These are phyloP conservation scores for Ctenicera cuprea DNA, from an alignment of 2,888 invertebrate genomes.

Conservation along the genomic window DNA sequence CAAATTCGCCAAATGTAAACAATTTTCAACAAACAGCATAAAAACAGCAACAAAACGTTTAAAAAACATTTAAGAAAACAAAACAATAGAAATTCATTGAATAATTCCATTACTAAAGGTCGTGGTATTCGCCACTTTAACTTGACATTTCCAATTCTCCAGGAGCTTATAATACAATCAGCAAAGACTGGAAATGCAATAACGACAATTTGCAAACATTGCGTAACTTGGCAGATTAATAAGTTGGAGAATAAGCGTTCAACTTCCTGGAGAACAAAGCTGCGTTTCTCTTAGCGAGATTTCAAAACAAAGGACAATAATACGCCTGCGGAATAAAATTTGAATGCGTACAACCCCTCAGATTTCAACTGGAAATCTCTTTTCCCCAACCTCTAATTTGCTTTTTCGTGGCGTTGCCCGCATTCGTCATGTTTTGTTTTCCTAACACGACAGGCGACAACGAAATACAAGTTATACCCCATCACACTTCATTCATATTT, in stretches of 20 bases:
- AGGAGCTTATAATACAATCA: conserved; percentile 22
- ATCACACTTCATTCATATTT: conserved; percentile 17
- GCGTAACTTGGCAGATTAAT: conserved; percentile 12
- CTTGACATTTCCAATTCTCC: conserved; percentile 12
- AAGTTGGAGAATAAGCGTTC: neutral
- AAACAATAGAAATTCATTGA: conserved; percentile 19
- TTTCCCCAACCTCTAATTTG: too few relatives aligned
- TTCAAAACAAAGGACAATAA: neutral
- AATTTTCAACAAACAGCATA: too few relatives aligned
- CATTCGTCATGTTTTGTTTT: neutral
- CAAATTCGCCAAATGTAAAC: too few relatives aligned
- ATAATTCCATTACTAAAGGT: conserved; percentile 25
- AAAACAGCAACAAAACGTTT: too few relatives aligned
- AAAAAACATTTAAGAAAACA: neutral
- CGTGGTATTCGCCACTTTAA: conserved; percentile 21
- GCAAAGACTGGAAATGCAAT: conserved; percentile 8
- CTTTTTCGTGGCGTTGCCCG: neutral
- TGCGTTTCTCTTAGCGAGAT: neutral
- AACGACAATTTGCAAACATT: conserved; percentile 20
- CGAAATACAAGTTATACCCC: neutral
- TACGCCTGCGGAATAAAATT: too few relatives aligned
- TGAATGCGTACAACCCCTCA: too few relatives aligned
- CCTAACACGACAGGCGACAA: neutral
- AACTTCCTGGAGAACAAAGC: conserved; percentile 13
- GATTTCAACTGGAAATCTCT: neutral